Conservation (phyloP, 2,113 vertebrate genomes). For the Dipodomys merriami region DNA sequence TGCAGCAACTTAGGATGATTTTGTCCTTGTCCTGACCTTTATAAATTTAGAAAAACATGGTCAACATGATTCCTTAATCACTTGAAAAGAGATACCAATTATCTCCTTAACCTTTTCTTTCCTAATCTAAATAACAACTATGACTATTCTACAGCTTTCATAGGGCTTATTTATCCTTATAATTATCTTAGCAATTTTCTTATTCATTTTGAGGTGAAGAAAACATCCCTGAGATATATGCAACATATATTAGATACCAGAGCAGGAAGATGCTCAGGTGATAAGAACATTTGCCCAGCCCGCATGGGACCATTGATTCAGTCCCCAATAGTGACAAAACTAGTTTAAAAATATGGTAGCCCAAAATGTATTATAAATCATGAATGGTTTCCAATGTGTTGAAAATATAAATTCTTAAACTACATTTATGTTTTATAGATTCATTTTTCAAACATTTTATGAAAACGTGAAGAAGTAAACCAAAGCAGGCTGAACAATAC, state of each 20-base stretch:
- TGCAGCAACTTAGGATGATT: not conserved
- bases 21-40: slow-evolving; percentile 44
- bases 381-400: not conserved
- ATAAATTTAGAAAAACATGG: slow-evolving; percentile 46
- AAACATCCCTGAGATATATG: not conserved
- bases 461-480: not conserved
- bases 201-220: not conserved
- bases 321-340: no score
- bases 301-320: no score
- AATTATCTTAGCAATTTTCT: slow-evolving; percentile 1
- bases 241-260: not conserved
- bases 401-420: not conserved
- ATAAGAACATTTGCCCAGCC: no score
- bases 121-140: not conserved
- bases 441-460: not conserved
- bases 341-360: no score
- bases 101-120: slow-evolving; percentile 49
- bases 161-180: not conserved
- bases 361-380: no score
- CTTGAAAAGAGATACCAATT: slow-evolving; percentile 45
- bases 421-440: no score
- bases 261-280: no score
- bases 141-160: not conserved
- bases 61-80: slow-evolving; percentile 57
- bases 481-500: not conserved